phyloP scores from a whole-genome alignment of 2,797 vertebrate species.

The Myripristis jacobus region DNA sequence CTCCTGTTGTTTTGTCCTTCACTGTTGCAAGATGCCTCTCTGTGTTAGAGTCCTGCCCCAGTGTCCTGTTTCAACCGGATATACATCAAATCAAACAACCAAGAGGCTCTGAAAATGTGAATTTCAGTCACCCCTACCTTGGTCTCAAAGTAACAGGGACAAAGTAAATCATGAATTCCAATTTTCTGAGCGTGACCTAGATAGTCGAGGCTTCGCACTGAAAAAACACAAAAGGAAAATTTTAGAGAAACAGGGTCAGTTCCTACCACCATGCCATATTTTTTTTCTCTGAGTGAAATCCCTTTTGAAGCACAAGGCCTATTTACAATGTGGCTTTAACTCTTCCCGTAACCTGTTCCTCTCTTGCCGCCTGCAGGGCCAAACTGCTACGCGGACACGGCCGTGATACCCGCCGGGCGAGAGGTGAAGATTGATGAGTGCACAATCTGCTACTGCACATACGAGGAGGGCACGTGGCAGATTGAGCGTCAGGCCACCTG shows the following conservation, averaged over 20 bases:
- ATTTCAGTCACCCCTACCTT: neutral
- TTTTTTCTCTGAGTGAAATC: slow-evolving; percentile 8
- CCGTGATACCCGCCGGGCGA: slow-evolving; percentile 95
- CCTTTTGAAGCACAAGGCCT: slow-evolving; percentile 21
- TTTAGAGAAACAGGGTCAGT: neutral
- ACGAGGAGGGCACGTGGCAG: slow-evolving; percentile 97
- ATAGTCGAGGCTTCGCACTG: neutral
- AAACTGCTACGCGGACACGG: slow-evolving; percentile 96
- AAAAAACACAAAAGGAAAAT: neutral
- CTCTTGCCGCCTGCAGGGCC: slow-evolving; percentile 84
- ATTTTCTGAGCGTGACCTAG: neutral
- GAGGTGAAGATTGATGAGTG: slow-evolving; percentile 98
- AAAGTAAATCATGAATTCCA: neutral
- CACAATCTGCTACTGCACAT: slow-evolving; percentile 99
- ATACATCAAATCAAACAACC: too few species aligned
- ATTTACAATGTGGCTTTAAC: slow-evolving; percentile 1
- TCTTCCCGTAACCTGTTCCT: slow-evolving; percentile 11
- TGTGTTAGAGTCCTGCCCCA: too few species aligned
- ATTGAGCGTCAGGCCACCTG: slow-evolving; percentile 97
- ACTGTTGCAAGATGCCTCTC: too few species aligned
- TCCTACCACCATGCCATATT: neutral
- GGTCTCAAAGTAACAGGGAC: neutral
- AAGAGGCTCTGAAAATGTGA: too few species aligned
- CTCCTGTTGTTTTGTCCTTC: too few species aligned
- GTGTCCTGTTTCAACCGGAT: too few species aligned